phyloP scores from a whole-genome alignment of 2,888 invertebrate species.

The Amphimallon solstitiale region DNA sequence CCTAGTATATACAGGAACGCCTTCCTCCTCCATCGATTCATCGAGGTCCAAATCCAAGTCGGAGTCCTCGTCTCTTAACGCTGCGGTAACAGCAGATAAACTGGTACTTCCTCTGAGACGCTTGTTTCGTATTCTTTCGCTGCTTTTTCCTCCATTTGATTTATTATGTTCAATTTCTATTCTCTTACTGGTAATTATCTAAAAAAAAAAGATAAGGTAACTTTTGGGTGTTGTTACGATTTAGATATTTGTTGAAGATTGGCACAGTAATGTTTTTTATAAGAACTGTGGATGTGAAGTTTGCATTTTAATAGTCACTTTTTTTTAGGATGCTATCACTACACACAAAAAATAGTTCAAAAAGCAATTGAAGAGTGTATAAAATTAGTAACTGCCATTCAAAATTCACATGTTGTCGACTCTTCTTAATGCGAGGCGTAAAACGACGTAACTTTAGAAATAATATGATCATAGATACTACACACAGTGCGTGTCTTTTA shows the following conservation, averaged over 20 bases:
- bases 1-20: slow-evolving; percentile 48
- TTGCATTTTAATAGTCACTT: too few species aligned
- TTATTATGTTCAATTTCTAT: slow-evolving; percentile 79
- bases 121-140: slow-evolving; percentile 76
- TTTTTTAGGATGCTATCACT: too few species aligned
- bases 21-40: slow-evolving; percentile 61
- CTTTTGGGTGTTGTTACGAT: neutral
- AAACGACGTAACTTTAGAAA: too few species aligned
- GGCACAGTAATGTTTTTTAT: too few species aligned
- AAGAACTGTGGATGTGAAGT: too few species aligned
- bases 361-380: too few species aligned
- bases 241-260: slow-evolving; percentile 1
- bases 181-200: slow-evolving; percentile 74
- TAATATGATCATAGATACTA: too few species aligned
- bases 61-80: slow-evolving; percentile 72
- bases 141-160: slow-evolving; percentile 70
- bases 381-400: too few species aligned
- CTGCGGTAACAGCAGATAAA: slow-evolving; percentile 70
- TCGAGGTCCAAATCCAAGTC: slow-evolving; percentile 71
- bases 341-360: too few species aligned
- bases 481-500: too few species aligned
- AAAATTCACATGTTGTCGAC: too few species aligned
- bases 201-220: slow-evolving; percentile 40
- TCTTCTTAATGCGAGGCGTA: too few species aligned
- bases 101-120: slow-evolving; percentile 66